phyloP scores from a whole-genome alignment of 2,797 vertebrate genomes.

The Hippopotamyrus pictus region DNA sequence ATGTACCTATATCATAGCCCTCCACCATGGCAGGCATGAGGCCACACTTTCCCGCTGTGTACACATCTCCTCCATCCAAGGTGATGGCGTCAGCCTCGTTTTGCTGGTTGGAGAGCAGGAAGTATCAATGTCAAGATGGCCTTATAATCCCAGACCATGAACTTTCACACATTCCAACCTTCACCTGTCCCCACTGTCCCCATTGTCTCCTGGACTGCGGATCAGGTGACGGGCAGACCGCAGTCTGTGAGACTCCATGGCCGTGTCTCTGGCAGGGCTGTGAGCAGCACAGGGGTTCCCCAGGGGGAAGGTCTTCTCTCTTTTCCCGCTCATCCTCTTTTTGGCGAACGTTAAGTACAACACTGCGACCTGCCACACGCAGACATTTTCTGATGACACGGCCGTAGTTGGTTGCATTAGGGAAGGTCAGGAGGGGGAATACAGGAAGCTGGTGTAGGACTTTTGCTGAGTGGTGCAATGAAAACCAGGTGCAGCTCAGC shows the following conservation, averaged over 20 bases:
- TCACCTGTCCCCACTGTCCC: not conserved
- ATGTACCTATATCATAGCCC: not conserved
- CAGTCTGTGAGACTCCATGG: not conserved
- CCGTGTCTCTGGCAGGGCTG: not conserved
- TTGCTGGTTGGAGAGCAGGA: constrained; percentile 51
- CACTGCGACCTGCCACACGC: not conserved
- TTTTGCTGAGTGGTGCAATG: not conserved
- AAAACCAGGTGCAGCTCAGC: not conserved
- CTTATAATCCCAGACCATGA: not conserved
- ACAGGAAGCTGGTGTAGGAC: not conserved
- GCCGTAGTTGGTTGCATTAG: not conserved
- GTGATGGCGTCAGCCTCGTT: constrained; percentile 76
- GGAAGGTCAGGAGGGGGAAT: not conserved
- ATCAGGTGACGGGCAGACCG: not conserved
- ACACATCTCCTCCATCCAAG: constrained; percentile 80
- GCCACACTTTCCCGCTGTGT: constrained; percentile 76
- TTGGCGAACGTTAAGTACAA: not conserved
- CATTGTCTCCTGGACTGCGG: not conserved
- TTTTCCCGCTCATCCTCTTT: not conserved
- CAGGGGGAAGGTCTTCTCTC: not conserved
- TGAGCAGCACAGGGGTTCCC: not conserved
- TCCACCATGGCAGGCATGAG: constrained; percentile 71
- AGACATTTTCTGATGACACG: not conserved
- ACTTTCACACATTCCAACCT: not conserved
- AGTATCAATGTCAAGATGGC: not conserved